Evolutionary conservation across 2,113 vertebrate genomes (phyloP).

Genomic region (Alectura lathami): DNA sequence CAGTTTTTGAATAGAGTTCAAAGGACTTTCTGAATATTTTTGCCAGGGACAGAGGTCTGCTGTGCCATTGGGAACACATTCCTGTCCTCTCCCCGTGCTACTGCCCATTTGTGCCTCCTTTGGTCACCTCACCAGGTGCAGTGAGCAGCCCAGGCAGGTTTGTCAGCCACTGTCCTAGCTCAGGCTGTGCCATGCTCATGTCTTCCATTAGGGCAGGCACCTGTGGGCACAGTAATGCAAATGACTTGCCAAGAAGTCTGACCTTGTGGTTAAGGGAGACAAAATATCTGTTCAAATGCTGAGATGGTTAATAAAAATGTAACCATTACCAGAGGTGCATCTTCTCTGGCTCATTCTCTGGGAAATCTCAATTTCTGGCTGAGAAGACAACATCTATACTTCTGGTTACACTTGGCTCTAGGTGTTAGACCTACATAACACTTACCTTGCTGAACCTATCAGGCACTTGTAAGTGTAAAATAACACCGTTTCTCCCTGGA

Average conservation of each 20-base stretch:
- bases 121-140: not conserved
- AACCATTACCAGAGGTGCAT: not conserved
- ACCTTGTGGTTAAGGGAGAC: not conserved
- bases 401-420: not conserved
- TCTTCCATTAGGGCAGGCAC: not conserved
- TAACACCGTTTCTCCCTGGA: not conserved
- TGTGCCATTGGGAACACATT: not conserved
- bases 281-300: not conserved
- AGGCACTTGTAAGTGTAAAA: not conserved
- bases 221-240: not conserved
- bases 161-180: not conserved
- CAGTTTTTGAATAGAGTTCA: not conserved
- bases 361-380: not conserved
- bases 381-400: not conserved
- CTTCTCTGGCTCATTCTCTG: not conserved
- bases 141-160: accelerated
- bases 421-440: accelerated
- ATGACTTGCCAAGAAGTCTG: not conserved
- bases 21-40: not conserved
- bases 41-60: not conserved
- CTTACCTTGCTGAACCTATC: not conserved
- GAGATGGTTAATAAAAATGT: not conserved
- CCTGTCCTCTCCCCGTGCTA: accelerated
- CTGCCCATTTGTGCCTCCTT: not conserved
- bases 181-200: not conserved